Evolutionary conservation across 2,113 vertebrate species (phyloP), one percentile per base, ranked within the genome.

Genomic region (Cavia aperea): DNA sequence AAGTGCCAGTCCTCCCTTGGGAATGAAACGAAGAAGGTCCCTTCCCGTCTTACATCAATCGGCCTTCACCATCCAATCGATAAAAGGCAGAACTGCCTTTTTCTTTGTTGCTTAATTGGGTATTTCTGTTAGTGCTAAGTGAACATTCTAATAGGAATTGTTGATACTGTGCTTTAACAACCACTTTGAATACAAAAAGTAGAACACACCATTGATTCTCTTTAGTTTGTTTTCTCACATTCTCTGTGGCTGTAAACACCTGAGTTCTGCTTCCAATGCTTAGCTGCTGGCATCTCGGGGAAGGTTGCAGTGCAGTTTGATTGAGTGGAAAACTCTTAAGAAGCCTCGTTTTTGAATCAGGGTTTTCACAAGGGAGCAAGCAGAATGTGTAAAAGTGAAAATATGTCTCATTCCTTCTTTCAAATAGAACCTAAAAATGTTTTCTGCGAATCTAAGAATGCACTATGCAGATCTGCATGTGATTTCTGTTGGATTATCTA

Each of bases 321-420:
- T 66, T 13, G 88, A 85, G 83, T 2, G 19, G 49, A 66, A 78
- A 82, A 60, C 89, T 91, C 90, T 36, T 65, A 62, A 60, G 46
- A 65, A 77, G 81, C 78, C 91, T 86, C 87, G 75, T 60, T 96
- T 91, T 36, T 43, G 36, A 93, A 24, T 43, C 93, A 85, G 51
- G 89, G 92, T 96, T 97, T 96, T 93, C 94, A n/a, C 46, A 56
- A 31, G 81, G 81, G 79, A 94, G 60, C 90, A 92, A 94, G 60
- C 90, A 92, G 95, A 95, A 95, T 95, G 95, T 94, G 93, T 72
- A 90, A 94, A 93, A 77, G 78, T 60, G 92, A 95, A 93, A 97
- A 93, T 93, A 90, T 94, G 95, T 86, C 94, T 70, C 65, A 13
- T 86, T 87, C 89, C 72, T 94, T 36, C 85, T 89, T 85, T 94